Conservation (phyloP, 1,140 invertebrate species). For the Drosophila suzukii region DNA sequence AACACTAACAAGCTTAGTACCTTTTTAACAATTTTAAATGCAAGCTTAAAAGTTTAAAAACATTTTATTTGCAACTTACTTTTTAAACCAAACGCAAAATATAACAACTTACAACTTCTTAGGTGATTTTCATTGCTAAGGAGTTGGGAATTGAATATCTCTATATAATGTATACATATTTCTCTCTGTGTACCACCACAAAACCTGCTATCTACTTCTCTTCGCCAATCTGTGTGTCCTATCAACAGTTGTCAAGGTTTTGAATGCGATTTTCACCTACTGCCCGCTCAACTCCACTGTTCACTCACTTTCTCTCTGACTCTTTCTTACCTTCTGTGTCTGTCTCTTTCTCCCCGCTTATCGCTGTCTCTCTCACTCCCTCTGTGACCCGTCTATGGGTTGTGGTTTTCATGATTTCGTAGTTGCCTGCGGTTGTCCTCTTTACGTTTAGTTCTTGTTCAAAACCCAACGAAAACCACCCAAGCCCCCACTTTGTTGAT, state of each 20-base stretch:
- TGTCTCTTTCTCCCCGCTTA: slow-evolving; percentile 25
- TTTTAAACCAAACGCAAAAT: too few relatives aligned
- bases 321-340: slow-evolving; percentile 31
- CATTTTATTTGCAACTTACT: neutral
- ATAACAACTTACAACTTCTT: too few relatives aligned
- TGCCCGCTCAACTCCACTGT: slow-evolving; percentile 28
- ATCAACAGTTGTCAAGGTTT: slow-evolving; percentile 77
- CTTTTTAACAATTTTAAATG: neutral
- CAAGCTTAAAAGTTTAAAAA: neutral
- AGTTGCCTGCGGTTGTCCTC: slow-evolving; percentile 64
- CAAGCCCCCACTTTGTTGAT: slow-evolving; percentile 29
- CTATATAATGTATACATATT: neutral
- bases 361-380: slow-evolving; percentile 1
- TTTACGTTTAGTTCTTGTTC: slow-evolving; percentile 64
- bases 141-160: too few relatives aligned
- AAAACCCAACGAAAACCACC: slow-evolving; percentile 21
- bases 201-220: slow-evolving; percentile 15
- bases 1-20: neutral
- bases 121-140: too few relatives aligned
- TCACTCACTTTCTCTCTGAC: slow-evolving; percentile 19
- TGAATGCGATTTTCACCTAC: slow-evolving; percentile 74
- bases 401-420: slow-evolving; percentile 66
- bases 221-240: slow-evolving; percentile 39
- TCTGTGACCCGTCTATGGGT: slow-evolving; percentile 22
- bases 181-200: slow-evolving; percentile 7